Percentiles rank a stretch among this genome's conserved stretches.
Evolutionary conservation across 2,888 invertebrate genomes (phyloP).

Genomic region (Acrobasis repandana): DNA sequence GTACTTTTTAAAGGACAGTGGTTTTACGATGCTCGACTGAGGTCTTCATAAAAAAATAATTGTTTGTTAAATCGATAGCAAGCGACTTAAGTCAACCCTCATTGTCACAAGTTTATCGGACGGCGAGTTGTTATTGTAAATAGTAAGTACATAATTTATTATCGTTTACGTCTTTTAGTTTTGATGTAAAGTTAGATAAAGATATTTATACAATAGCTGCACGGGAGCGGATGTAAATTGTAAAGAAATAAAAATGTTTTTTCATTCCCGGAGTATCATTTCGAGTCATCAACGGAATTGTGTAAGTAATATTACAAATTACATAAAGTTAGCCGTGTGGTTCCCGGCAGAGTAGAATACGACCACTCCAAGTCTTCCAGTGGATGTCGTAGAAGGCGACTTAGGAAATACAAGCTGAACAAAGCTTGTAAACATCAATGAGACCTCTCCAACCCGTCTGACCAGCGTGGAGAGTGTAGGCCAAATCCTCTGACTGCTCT

Average conservation of each 20-base stretch:
- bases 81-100: background rate
- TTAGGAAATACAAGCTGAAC: too few species aligned
- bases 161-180: slow-evolving; percentile 43
- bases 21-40: background rate
- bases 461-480: too few species aligned
- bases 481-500: too few species aligned
- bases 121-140: slow-evolving; percentile 27
- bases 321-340: too few species aligned
- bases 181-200: slow-evolving; percentile 54
- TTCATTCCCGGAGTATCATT: slow-evolving; percentile 28
- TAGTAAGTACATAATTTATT: slow-evolving; percentile 25
- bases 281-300: background rate
- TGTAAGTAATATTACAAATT: too few species aligned
- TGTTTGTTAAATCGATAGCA: background rate
- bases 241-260: slow-evolving; percentile 76
- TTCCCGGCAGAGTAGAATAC: too few species aligned
- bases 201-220: slow-evolving; percentile 61
- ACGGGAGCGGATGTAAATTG: slow-evolving; percentile 64
- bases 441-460: too few species aligned
- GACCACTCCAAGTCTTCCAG: too few species aligned
- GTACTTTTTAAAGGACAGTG: too few species aligned
- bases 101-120: background rate
- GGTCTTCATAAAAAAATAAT: background rate
- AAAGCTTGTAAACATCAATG: too few species aligned
- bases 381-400: too few species aligned